Evolutionary conservation across 2,113 vertebrate genomes (phyloP).

Genomic region (Malaclemys terrapin): DNA sequence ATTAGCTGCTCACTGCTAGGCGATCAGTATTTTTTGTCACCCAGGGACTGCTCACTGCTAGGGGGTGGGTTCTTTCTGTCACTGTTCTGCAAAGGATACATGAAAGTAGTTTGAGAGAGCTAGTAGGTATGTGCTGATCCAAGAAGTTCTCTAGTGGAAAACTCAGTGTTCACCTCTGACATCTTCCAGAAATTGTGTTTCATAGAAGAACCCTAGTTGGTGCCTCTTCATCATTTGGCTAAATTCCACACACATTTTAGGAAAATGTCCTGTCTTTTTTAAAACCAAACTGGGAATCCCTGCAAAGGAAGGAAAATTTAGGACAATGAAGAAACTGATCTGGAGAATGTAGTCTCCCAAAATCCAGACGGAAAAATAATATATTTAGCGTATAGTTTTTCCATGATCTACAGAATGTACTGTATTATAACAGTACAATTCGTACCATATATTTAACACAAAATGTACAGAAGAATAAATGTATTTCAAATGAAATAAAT

Average conservation of each 20-base stretch:
- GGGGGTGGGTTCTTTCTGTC: background rate
- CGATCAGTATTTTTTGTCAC: background rate
- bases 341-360: constrained; percentile 13
- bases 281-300: background rate
- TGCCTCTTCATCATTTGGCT: background rate
- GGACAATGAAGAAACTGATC: background rate
- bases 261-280: background rate
- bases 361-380: constrained; percentile 23
- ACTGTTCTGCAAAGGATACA: background rate
- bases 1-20: background rate
- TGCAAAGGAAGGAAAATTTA: background rate
- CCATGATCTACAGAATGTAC: background rate
- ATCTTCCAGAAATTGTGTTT: background rate
- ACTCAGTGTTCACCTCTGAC: background rate
- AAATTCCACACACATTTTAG: background rate
- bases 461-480: background rate
- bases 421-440: background rate
- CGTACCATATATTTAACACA: constrained; percentile 12
- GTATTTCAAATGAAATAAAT: constrained; percentile 7
- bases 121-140: background rate
- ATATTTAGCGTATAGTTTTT: constrained; percentile 2
- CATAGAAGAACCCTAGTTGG: background rate
- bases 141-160: background rate
- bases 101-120: background rate
- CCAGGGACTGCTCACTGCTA: accelerated